Conservation (phyloP, 1,140 invertebrate genomes). For the Zaprionus taronus region DNA sequence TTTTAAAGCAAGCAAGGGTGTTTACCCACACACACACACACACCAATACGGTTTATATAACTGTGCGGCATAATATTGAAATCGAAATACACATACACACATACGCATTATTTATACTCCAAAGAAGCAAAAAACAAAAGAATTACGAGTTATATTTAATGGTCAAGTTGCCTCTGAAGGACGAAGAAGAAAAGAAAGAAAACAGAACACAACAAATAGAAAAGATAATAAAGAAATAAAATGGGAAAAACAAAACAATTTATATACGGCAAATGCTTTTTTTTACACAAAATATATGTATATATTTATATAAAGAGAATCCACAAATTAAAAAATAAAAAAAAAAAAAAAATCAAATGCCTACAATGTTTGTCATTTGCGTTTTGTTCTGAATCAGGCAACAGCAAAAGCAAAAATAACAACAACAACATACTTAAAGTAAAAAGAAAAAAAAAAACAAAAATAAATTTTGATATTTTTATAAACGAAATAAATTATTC, state of each 20-base stretch:
- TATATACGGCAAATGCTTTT: conserved; percentile 69
- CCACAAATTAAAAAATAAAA: conserved; percentile 33
- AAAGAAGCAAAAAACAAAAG: conserved; percentile 76
- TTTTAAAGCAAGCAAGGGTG: conserved; percentile 68
- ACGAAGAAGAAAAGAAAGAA: conserved; percentile 41
- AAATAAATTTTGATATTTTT: conserved; percentile 66
- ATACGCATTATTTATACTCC: conserved; percentile 78
- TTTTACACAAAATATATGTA: conserved; percentile 74
- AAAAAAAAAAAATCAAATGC: conserved; percentile 48
- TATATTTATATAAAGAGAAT: conserved; percentile 65
- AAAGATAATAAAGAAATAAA: conserved; percentile 15
- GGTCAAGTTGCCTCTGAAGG: conserved; percentile 71
- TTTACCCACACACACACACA: conserved; percentile 39
- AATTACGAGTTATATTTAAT: conserved; percentile 69
- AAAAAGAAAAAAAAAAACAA: conserved; percentile 16
- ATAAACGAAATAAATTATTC: conserved; percentile 57
- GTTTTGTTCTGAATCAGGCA: conserved; percentile 50
- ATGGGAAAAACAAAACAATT: conserved; percentile 28
- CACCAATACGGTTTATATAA: conserved; percentile 57
- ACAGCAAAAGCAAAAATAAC: conserved; percentile 33
- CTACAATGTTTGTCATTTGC: conserved; percentile 62
- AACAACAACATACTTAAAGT: conserved; percentile 27
- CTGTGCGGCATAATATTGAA: conserved; percentile 62
- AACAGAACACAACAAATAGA: conserved; percentile 41
- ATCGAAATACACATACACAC: conserved; percentile 65